Conservation (phyloP, 2,888 invertebrate species). For the Argyra leucocephala region DNA sequence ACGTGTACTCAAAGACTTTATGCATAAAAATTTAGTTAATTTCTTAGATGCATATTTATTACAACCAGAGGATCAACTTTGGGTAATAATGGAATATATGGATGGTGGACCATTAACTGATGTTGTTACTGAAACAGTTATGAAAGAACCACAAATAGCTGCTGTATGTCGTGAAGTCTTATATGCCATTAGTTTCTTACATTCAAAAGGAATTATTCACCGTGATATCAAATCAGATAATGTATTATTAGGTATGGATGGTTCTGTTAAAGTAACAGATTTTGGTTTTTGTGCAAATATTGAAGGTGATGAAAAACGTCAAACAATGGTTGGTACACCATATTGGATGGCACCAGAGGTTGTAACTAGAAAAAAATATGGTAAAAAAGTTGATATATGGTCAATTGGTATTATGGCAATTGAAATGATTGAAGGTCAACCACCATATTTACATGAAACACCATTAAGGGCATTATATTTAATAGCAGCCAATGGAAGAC, state of each 20-base stretch:
- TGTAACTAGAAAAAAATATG: slow-evolving; percentile 84
- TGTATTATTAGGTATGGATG: slow-evolving; percentile 85
- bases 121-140: slow-evolving; percentile 92
- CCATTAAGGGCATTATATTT: slow-evolving; percentile 85
- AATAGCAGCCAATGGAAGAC: slow-evolving; percentile 91
- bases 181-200: slow-evolving; percentile 80
- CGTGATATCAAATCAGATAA: slow-evolving; percentile 98
- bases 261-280: slow-evolving; percentile 85
- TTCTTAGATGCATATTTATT: slow-evolving; percentile 89
- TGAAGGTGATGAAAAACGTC: slow-evolving; percentile 85
- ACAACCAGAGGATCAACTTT: slow-evolving; percentile 79
- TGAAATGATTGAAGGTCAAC: slow-evolving; percentile 88
- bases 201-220: slow-evolving; percentile 82
- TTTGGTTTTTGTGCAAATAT: slow-evolving; percentile 98
- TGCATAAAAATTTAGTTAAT: slow-evolving; percentile 91
- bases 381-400: slow-evolving; percentile 89
- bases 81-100: slow-evolving; percentile 94
- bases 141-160: slow-evolving; percentile 95
- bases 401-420: slow-evolving; percentile 97
- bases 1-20: slow-evolving; percentile 78
- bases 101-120: slow-evolving; percentile 94
- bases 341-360: slow-evolving; percentile 99
- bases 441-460: slow-evolving; percentile 92
- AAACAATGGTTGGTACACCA: slow-evolving; percentile 96
- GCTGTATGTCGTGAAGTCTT: slow-evolving; percentile 85